phyloP scores from a whole-genome alignment of 2,113 vertebrate species.

The Neomonachus schauinslandi region DNA sequence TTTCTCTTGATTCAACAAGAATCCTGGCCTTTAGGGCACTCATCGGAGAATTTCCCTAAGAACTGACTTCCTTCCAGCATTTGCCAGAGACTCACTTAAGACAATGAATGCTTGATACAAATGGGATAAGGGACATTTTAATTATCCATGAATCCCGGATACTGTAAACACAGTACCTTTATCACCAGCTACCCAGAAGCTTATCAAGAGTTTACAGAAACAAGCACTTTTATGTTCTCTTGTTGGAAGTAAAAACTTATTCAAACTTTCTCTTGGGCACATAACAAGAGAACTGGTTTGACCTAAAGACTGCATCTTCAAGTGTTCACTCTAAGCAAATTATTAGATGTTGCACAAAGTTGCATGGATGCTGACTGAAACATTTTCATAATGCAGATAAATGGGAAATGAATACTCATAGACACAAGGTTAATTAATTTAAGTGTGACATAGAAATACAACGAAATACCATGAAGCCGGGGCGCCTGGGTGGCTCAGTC shows the following conservation, averaged over 20 bases:
- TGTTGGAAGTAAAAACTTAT: not conserved
- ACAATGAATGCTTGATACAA: constrained; percentile 22
- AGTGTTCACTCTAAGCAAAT: constrained; percentile 31
- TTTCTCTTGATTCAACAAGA: not conserved
- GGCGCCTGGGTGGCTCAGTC: too few species aligned
- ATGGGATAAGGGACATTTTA: constrained; percentile 49
- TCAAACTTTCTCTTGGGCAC: not conserved
- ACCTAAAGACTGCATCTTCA: not conserved
- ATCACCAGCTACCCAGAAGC: not conserved
- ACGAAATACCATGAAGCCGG: not conserved
- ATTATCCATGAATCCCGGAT: not conserved
- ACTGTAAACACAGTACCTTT: not conserved
- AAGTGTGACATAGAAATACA: not conserved
- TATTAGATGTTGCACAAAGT: constrained; percentile 4
- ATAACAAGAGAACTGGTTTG: not conserved
- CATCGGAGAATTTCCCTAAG: not conserved
- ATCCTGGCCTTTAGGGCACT: not conserved
- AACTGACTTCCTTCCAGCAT: not conserved
- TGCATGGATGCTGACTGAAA: not conserved
- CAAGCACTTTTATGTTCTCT: not conserved
- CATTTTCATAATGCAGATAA: not conserved
- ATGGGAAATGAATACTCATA: not conserved
- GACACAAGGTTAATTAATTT: not conserved
- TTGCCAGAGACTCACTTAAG: constrained; percentile 13
- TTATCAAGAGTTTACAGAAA: constrained; percentile 35